Conservation (phyloP, 2,797 vertebrate species). For the Gadopsis bispinosus region DNA sequence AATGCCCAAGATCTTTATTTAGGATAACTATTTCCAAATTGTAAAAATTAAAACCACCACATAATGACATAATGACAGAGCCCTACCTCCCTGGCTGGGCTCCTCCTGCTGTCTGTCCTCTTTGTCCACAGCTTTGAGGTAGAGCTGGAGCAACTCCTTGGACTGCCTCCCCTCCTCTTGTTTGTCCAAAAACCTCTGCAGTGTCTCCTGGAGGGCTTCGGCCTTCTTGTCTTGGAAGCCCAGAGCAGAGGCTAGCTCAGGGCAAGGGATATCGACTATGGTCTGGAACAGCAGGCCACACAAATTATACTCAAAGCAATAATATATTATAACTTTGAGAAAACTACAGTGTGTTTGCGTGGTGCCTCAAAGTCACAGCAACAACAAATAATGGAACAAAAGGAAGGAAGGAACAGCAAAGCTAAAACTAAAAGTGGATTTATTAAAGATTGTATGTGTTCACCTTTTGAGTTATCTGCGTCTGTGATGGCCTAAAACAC, state of each 20-base stretch:
- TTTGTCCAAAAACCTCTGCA: conserved; percentile 91
- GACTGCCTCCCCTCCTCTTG: conserved; percentile 93
- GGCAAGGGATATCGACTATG: conserved; percentile 86
- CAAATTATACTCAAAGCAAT: neutral
- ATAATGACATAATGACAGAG: conserved; percentile 10
- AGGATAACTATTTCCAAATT: neutral
- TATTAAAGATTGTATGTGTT: neutral
- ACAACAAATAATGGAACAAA: neutral
- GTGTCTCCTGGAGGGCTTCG: conserved; percentile 85
- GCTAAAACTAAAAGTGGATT: neutral
- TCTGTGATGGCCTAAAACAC: neutral
- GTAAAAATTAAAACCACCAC: conserved; percentile 22
- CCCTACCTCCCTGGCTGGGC: conserved; percentile 62
- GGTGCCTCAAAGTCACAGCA: neutral
- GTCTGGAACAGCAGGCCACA: conserved; percentile 74
- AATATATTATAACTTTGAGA: neutral
- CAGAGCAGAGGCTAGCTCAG: conserved; percentile 88
- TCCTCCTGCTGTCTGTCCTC: conserved; percentile 48
- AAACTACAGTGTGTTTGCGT: neutral
- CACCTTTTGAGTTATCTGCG: neutral
- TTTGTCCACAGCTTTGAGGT: conserved; percentile 85
- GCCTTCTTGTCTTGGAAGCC: conserved; percentile 78
- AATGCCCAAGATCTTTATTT: neutral
- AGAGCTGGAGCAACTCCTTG: conserved; percentile 91
- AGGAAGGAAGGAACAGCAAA: neutral